Evolutionary conservation across 2,113 vertebrate species (phyloP), one percentile per base, ranked within the genome.

Genomic region (Entomyzon cyanotis): DNA sequence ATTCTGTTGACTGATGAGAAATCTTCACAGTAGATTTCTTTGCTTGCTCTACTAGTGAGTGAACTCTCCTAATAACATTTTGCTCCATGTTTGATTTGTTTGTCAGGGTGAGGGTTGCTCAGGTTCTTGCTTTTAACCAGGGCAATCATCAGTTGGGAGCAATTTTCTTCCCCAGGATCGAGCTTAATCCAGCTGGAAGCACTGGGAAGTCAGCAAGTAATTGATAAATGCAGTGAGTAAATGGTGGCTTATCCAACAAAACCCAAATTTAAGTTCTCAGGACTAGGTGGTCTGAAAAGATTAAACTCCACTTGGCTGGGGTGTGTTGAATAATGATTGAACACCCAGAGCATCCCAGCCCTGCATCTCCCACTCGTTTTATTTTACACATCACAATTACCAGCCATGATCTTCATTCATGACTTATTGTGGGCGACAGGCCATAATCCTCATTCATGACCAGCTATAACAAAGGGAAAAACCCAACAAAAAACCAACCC

Each of bases 341-440:
- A 64, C 55, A 60, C 44, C 75, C 89, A 42, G 93, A 82, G 77
- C 76, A 92, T 84, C 89, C 74, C 64, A 59, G 55, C 65, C 50
- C 47, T 87, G 75, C 64, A 35, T 87, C 84, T 91, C 91, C 92
- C 82, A 42, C 88, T 79, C 83, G 93, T 95, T 94, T 94, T 96
- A 78, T 97, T 94, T 94, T 88, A 12, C 84, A 89, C 80, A 56
- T 92, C 89, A 95, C 69, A 94, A 95, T 97, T 95, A 91, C 42
- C 95, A 97, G 81, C 30, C 93, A 95, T 94, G 95, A 97, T 97
- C 96, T 97, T 94, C 94, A 95, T 97, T 97, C 92, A 96, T 30
- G 91, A 63, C 75, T 97, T 97, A 97, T 88, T 97, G 94, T 92
- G 83, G 64, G 47, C 25, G 87, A 95, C 80, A 78, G 95, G 96